These are phyloP conservation scores for Poeciliopsis gracilis DNA, from an alignment of 2,797 vertebrate genomes.

Conservation along the genomic window DNA sequence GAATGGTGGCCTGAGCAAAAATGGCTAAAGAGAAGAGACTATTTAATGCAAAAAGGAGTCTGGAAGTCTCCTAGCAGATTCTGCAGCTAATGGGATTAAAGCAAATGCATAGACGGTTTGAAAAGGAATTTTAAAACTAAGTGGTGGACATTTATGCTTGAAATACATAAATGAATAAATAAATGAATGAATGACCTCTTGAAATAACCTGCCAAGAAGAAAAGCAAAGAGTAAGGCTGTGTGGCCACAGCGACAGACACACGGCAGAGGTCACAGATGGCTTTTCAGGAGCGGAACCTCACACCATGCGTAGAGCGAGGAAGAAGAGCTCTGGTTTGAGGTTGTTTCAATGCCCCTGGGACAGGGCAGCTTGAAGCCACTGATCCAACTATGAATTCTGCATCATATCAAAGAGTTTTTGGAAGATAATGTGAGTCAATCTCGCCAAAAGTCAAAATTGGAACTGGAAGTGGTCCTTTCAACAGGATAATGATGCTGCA, in stretches of 20 bases:
- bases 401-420: slow-evolving; percentile 27
- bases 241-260: not conserved
- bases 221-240: not conserved
- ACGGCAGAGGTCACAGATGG: slow-evolving; percentile 8
- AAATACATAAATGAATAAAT: not conserved
- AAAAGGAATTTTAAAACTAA: not conserved
- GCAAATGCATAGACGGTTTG: not conserved
- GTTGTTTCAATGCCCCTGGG: not conserved
- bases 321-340: slow-evolving; percentile 16
- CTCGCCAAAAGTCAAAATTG: slow-evolving; percentile 15
- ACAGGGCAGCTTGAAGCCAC: slow-evolving; percentile 28
- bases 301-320: slow-evolving; percentile 18
- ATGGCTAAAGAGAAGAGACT: not conserved
- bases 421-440: slow-evolving; percentile 19
- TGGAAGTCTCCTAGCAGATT: not conserved
- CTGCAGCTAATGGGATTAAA: not conserved
- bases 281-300: slow-evolving; percentile 17
- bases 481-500: slow-evolving; percentile 4
- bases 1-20: not conserved
- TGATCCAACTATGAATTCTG: slow-evolving; percentile 31
- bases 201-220: slow-evolving; percentile 1
- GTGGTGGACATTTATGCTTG: not conserved
- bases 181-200: not conserved
- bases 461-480: slow-evolving; percentile 20
- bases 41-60: not conserved